phyloP scores from a whole-genome alignment of 92 coral and sea anemone species.

The Paramuricea clavata region DNA sequence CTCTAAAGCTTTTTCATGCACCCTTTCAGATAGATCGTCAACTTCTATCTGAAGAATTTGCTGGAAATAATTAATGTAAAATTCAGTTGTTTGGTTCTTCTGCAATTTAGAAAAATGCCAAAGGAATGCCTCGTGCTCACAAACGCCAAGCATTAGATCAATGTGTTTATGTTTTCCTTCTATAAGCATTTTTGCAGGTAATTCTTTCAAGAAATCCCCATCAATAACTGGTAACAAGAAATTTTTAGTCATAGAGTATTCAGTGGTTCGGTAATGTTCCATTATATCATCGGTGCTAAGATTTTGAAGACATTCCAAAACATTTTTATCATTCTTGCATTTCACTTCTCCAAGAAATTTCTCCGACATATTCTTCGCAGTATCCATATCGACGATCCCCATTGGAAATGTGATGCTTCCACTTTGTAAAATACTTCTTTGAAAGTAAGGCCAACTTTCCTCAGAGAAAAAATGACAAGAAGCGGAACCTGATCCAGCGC shows the following conservation, averaged over 20 bases:
- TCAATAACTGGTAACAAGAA: not conserved
- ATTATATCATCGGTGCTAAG: not conserved
- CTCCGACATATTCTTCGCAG: not conserved
- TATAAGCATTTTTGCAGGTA: not conserved
- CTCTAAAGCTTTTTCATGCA: not conserved
- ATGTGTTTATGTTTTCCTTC: not conserved
- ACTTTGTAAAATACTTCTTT: not conserved
- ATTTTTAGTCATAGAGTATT: not conserved
- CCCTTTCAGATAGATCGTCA: not conserved
- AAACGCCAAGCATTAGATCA: not conserved
- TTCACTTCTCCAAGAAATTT: not conserved
- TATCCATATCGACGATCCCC: not conserved
- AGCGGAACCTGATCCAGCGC: not conserved
- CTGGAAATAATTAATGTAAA: not conserved
- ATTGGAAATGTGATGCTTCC: not conserved
- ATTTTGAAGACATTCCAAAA: not conserved
- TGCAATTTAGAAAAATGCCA: not conserved
- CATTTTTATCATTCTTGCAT: not conserved
- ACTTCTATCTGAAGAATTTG: not conserved
- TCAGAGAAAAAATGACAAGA: not conserved
- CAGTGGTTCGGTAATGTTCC: not conserved
- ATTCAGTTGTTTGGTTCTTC: not conserved
- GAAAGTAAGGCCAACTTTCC: not conserved
- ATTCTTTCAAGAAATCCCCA: not conserved
- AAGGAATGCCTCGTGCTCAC: not conserved